Conservation (phyloP, 2,797 vertebrate species). For the Dendrocincla fuliginosa region DNA sequence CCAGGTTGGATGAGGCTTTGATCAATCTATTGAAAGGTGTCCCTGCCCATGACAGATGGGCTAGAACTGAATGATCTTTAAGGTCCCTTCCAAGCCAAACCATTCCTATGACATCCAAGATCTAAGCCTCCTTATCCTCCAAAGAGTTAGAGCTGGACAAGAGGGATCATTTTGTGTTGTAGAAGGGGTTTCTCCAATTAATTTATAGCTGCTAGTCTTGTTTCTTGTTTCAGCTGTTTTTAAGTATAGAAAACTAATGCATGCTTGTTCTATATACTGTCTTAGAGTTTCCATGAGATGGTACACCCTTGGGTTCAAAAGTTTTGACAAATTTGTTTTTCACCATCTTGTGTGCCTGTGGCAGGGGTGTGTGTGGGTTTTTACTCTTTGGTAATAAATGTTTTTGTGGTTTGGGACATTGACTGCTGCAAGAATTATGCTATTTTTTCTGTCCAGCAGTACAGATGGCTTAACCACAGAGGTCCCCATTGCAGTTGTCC, state of each 20-base stretch:
- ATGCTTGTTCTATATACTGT: background rate
- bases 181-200: background rate
- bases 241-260: background rate
- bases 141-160: background rate
- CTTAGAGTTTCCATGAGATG: background rate
- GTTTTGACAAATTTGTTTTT: conserved; percentile 9
- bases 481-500: background rate
- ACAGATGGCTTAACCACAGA: conserved; percentile 43
- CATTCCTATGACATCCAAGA: background rate
- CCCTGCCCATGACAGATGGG: background rate
- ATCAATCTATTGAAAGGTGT: background rate
- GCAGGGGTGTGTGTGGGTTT: background rate
- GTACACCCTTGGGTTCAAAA: background rate
- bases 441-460: background rate
- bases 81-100: background rate
- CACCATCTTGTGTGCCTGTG: background rate
- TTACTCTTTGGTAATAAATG: conserved; percentile 31
- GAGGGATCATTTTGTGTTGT: background rate
- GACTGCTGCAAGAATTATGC: conserved; percentile 19
- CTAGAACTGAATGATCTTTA: background rate
- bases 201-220: background rate
- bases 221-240: background rate
- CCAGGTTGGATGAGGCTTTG: background rate
- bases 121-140: background rate
- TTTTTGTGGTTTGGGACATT: conserved; percentile 32